Percentiles rank a stretch among this genome's conserved stretches.
Conservation (phyloP, 1,140 invertebrate species). For the Orchestia grillus region DNA sequence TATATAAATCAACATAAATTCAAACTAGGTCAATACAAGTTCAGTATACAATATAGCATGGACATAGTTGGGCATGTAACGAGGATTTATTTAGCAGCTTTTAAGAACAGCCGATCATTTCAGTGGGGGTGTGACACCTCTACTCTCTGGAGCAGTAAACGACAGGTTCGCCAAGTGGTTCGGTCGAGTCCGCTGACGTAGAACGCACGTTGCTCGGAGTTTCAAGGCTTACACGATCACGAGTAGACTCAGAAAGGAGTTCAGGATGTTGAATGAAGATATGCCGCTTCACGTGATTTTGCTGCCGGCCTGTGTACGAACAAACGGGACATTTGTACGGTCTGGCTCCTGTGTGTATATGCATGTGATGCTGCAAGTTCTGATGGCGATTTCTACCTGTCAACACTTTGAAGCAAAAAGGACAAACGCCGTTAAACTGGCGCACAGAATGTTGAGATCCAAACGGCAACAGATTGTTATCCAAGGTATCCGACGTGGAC, state of each 20-base stretch:
- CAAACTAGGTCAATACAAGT: too few species aligned
- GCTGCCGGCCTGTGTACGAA: constrained; percentile 62
- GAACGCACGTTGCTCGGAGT: background rate
- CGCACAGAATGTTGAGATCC: constrained; percentile 32
- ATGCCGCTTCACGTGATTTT: constrained; percentile 67
- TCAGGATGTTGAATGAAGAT: constrained; percentile 35
- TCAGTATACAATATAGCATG: background rate
- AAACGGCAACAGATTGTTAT: background rate
- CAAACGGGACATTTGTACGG: constrained; percentile 68
- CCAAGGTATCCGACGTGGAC: background rate
- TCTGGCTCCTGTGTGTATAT: constrained; percentile 68
- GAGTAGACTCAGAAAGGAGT: background rate
- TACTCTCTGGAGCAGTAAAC: background rate
- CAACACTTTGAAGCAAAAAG: constrained; percentile 97
- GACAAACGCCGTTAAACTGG: constrained; percentile 75
- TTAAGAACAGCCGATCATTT: background rate
- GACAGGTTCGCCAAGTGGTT: background rate
- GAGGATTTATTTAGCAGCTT: background rate
- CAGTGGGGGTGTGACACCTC: background rate
- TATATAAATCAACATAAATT: too few species aligned
- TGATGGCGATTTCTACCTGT: constrained; percentile 89
- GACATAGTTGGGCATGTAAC: background rate
- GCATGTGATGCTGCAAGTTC: constrained; percentile 66
- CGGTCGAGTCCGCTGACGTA: background rate
- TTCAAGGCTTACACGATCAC: background rate